These are phyloP conservation scores for Pteropus rufus DNA, from an alignment of 2,797 vertebrate species.

Conservation along the genomic window DNA sequence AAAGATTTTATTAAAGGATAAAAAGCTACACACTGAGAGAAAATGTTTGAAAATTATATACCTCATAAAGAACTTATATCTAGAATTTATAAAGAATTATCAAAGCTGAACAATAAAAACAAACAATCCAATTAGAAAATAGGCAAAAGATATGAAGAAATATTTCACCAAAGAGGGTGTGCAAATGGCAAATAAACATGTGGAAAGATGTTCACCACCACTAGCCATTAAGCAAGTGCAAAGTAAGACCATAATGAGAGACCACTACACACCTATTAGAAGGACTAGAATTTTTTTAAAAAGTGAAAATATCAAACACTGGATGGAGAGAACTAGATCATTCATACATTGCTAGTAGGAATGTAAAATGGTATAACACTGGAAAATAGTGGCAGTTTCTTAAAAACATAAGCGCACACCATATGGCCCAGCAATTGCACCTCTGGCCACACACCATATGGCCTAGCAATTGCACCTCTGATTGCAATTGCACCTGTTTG, in stretches of 20 bases:
- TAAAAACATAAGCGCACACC: background rate
- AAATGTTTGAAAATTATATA: background rate
- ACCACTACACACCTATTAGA: background rate
- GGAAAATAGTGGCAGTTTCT: background rate
- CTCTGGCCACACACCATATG: background rate
- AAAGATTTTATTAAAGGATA: background rate
- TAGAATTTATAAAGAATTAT: background rate
- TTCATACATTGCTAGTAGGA: background rate
- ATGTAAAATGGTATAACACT: background rate
- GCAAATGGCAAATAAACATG: background rate
- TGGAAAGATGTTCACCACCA: background rate
- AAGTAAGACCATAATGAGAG: background rate
- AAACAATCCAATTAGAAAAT: background rate
- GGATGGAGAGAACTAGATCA: background rate
- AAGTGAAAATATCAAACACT: background rate
- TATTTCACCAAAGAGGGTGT: background rate
- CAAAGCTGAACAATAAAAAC: background rate
- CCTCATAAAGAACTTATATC: background rate
- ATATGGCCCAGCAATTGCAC: background rate
- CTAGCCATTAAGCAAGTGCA: background rate
- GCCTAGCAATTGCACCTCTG: background rate
- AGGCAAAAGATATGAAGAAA: background rate
- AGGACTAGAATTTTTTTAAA: background rate
- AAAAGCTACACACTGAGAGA: background rate
- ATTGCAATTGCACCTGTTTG: background rate